These are phyloP conservation scores for Hyalella azteca DNA, from an alignment of 2,888 invertebrate species.

Conservation along the genomic window DNA sequence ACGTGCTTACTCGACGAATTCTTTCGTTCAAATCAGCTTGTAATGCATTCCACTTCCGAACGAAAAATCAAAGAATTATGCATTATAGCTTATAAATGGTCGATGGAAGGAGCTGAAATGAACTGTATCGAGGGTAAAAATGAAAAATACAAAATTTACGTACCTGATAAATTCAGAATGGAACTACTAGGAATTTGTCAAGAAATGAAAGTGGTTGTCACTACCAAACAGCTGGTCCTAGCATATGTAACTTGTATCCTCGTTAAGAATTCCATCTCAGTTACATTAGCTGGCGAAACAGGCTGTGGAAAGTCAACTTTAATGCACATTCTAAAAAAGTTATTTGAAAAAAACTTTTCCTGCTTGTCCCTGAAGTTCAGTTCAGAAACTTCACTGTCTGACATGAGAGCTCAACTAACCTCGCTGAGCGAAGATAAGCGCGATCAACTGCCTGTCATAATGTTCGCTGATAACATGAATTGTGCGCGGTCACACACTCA, in stretches of 20 bases:
- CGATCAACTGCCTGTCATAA: background rate
- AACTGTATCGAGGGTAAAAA: too few relatives aligned
- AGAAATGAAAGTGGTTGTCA: background rate
- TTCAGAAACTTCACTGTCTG: background rate
- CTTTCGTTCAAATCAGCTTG: too few relatives aligned
- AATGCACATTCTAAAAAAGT: background rate
- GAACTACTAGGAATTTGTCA: background rate
- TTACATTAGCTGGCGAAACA: background rate
- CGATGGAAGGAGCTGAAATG: too few relatives aligned
- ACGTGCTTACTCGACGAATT: background rate
- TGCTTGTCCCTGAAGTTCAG: background rate
- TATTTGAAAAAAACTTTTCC: background rate
- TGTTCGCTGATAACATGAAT: background rate
- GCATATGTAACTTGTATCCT: background rate
- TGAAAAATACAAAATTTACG: background rate
- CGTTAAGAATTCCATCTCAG: background rate
- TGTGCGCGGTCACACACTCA: background rate
- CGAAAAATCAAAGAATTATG: background rate
- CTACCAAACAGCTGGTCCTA: background rate
- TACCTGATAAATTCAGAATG: background rate
- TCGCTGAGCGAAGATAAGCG: background rate
- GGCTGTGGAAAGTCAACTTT: background rate
- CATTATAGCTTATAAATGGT: too few relatives aligned
- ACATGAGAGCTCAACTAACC: background rate
- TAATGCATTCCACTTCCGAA: background rate